These are phyloP conservation scores for Notarius quadriscutis DNA, from an alignment of 2,113 vertebrate genomes.

Conservation along the genomic window DNA sequence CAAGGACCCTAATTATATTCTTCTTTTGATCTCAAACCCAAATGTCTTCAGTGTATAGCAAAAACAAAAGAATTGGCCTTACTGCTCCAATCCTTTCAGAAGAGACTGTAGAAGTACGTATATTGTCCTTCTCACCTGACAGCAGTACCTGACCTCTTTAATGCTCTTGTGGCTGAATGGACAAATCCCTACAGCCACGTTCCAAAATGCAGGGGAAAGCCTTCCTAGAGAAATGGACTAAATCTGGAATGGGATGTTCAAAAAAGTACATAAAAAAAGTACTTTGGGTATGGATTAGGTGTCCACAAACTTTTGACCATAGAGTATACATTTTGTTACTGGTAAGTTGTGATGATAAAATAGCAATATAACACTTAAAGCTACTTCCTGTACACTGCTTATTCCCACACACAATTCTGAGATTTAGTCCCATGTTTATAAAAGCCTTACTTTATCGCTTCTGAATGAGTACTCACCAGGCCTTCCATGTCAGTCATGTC, in stretches of 20 bases:
- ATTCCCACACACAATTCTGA: not conserved
- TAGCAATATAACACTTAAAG: slow-evolving; percentile 2
- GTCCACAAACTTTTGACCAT: not conserved
- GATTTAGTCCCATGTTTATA: not conserved
- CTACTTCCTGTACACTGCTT: not conserved
- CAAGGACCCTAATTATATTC: no score
- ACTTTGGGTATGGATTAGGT: not conserved
- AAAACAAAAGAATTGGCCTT: not conserved
- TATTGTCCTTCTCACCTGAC: not conserved
- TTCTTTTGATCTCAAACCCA: not conserved
- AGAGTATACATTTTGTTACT: not conserved
- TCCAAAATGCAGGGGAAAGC: not conserved
- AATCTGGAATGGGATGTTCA: not conserved
- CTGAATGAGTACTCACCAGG: slow-evolving; percentile 83
- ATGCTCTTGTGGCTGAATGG: not conserved
- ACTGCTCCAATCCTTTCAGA: not conserved
- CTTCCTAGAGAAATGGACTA: not conserved
- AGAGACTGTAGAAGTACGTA: not conserved
- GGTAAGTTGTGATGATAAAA: not conserved
- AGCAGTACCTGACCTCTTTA: not conserved
- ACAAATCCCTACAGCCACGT: not conserved
- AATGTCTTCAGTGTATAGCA: not conserved
- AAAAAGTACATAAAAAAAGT: not conserved
- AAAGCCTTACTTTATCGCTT: not conserved
- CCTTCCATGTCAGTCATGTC: slow-evolving; percentile 99